Base-by-base conservation (phyloP, 2,797 vertebrate species). In the Cynodonichthys magdalenae region DNA sequence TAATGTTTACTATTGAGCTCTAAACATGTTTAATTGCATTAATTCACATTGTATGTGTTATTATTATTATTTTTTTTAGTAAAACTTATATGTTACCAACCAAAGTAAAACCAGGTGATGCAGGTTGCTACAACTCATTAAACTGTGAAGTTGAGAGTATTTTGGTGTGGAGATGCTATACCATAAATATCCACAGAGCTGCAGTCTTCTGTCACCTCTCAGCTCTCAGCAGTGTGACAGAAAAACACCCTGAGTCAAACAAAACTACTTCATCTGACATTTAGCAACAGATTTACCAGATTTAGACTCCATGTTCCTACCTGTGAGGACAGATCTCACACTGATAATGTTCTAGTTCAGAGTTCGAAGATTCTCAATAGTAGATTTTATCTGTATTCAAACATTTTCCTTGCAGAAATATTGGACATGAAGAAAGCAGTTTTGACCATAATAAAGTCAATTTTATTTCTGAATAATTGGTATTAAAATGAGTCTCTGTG, bases 341-440 rank as follows among this genome's bases (percentile, higher is more conserved):
- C 64, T 79, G 44, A 46, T 71, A 51, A 62, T 67, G 69, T 67
- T 69, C 71, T 41, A 79, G 77, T 18, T 63, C 76, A 79, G 64
- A 69, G 65, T 75, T 64, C 53, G 27, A 20, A 63, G 75, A 78
- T 89, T 87, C 90, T 90, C 88, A 91, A 83, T 90, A 88, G 89
- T 9, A 18, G 6, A 15, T 36, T 11, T 36, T 10, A 36, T 9
- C 9, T 36, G 34, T 48, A 19, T 19, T 3, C 8, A 36, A 15
- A 49, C 39, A 52, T 7, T 8, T n/a, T 19, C 9, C 11, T 39
- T 2, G 11, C 36, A 12, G 11, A 17, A 44, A 3, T 44, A 15
- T 17, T 17, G 3, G 15, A 44, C 12, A 14, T 0, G 12, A 39
- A 14, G 36, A 14, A 39, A 11, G 36, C 36, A 39, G 11, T 39